Percentiles rank a stretch among this genome's conserved stretches.
phyloP scores from a whole-genome alignment of 2,797 vertebrate genomes.

The Brachyrhaphis roseni region DNA sequence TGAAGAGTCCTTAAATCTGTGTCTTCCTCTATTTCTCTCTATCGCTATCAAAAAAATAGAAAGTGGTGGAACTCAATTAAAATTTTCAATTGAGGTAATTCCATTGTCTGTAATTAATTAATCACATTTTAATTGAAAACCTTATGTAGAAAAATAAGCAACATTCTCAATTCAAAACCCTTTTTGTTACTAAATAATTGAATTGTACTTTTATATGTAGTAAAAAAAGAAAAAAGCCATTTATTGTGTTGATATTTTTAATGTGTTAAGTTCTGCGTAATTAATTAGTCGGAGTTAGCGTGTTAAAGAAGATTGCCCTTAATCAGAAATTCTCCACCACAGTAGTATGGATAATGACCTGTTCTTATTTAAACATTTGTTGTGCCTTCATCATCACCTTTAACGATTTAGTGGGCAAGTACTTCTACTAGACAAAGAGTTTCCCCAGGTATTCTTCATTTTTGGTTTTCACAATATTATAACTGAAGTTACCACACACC shows the following conservation, averaged over 20 bases:
- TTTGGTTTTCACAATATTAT: too few relatives aligned
- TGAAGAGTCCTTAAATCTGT: not conserved
- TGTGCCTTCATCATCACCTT: not conserved
- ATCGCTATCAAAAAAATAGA: too few relatives aligned
- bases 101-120: not conserved
- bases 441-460: too few relatives aligned
- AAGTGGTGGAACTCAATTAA: not conserved
- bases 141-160: not conserved
- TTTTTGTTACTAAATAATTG: not conserved
- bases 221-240: not conserved
- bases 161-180: not conserved
- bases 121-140: not conserved
- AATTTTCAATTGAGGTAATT: not conserved
- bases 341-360: conserved; percentile 3
- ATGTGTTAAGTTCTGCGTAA: not conserved
- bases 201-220: too few relatives aligned
- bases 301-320: conserved; percentile 9
- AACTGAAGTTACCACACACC: too few relatives aligned
- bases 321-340: conserved; percentile 13
- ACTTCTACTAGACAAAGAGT: not conserved
- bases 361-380: conserved; percentile 30
- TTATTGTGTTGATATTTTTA: not conserved
- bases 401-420: not conserved
- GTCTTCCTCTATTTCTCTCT: not conserved
- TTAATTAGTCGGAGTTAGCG: not conserved